These are phyloP conservation scores for Trogon melanurus DNA, from an alignment of 2,113 vertebrate genomes.

Conservation along the genomic window DNA sequence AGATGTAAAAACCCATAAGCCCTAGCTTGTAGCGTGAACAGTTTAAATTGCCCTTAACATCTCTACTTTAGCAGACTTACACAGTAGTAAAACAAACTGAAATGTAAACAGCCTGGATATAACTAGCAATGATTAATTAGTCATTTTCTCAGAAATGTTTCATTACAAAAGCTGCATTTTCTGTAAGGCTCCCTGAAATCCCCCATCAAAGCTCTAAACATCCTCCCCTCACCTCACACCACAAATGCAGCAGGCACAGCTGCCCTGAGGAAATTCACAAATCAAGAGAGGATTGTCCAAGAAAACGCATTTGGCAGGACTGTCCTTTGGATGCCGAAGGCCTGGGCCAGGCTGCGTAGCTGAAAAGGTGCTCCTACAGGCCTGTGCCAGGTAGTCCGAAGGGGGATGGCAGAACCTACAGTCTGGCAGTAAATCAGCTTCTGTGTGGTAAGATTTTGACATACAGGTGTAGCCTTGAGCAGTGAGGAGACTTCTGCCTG, in stretches of 20 bases:
- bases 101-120: conserved; percentile 14
- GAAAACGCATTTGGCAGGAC: not conserved
- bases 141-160: not conserved
- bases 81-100: not conserved
- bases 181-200: not conserved
- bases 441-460: not conserved
- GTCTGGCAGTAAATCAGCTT: not conserved
- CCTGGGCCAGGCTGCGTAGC: not conserved
- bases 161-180: not conserved
- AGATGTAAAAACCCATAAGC: not conserved
- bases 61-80: not conserved
- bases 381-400: not conserved
- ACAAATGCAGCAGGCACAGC: not conserved
- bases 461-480: not conserved
- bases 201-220: not conserved
- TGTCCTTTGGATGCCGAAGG: fast-evolving
- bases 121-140: conserved; percentile 4
- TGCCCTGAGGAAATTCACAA: not conserved
- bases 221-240: not conserved
- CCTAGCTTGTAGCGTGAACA: not conserved
- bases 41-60: not conserved
- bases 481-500: not conserved
- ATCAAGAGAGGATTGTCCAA: not conserved
- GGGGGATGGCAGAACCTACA: not conserved
- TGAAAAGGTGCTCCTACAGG: not conserved